Evolutionary conservation across 1,140 invertebrate genomes (phyloP).

Genomic region (Cyclina sinensis): DNA sequence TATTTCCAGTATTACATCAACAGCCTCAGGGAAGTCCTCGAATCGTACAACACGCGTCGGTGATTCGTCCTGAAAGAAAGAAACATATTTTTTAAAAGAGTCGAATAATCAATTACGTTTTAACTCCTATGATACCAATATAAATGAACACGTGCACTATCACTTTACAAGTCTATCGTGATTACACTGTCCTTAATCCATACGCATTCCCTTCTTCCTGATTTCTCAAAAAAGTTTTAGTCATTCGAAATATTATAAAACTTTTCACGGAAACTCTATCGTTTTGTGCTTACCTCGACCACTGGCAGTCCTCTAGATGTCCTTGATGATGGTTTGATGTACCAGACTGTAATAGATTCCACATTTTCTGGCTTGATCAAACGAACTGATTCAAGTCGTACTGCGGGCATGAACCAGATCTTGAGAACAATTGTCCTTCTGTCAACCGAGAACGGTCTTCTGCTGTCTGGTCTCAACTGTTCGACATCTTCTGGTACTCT

Average conservation of each 20-base stretch:
- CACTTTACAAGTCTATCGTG: too few species aligned
- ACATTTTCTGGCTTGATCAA: slow-evolving; percentile 19
- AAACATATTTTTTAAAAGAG: too few species aligned
- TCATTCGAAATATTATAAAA: too few species aligned
- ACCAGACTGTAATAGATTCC: slow-evolving; percentile 12
- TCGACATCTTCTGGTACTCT: slow-evolving; percentile 29
- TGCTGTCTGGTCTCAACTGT: slow-evolving; percentile 30
- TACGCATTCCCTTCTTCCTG: too few species aligned
- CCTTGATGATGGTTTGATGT: not conserved
- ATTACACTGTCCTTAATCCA: too few species aligned
- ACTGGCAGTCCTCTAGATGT: slow-evolving; percentile 19
- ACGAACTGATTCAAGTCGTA: slow-evolving; percentile 10
- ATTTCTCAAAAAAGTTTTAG: too few species aligned
- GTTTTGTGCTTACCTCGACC: not conserved
- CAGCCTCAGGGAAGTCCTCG: slow-evolving; percentile 10
- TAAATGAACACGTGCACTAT: too few species aligned
- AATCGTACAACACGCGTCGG: slow-evolving; percentile 19
- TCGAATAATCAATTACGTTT: too few species aligned
- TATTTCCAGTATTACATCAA: slow-evolving; percentile 43
- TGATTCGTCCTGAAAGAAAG: not conserved
- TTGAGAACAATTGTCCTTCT: not conserved
- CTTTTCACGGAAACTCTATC: too few species aligned
- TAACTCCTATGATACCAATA: too few species aligned
- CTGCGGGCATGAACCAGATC: slow-evolving; percentile 45
- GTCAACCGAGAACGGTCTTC: not conserved